phyloP scores from a whole-genome alignment of 1,140 invertebrate genomes.

The Drosophila pandora region DNA sequence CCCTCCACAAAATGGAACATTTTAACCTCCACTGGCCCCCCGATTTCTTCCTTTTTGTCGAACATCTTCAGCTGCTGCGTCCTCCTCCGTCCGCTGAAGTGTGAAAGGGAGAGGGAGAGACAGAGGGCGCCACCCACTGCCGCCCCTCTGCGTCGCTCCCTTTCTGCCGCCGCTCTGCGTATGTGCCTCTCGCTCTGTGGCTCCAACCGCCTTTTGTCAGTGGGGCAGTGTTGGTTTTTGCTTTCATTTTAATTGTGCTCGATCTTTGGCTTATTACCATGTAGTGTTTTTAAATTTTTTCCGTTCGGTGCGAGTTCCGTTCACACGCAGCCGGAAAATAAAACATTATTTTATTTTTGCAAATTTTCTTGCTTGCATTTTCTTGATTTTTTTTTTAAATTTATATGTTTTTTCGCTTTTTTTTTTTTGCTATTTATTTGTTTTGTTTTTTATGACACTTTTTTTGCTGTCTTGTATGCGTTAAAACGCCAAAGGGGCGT shows the following conservation, averaged over 20 bases:
- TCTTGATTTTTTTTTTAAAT: slow-evolving; percentile 1
- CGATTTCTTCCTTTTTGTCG: slow-evolving; percentile 23
- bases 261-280: slow-evolving; percentile 82
- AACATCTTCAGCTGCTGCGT: slow-evolving; percentile 32
- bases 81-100: slow-evolving; percentile 25
- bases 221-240: background rate
- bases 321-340: slow-evolving; percentile 70
- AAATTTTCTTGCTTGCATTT: background rate
- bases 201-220: slow-evolving; percentile 16
- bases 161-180: background rate
- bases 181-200: slow-evolving; percentile 15
- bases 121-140: slow-evolving; percentile 48
- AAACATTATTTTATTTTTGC: slow-evolving; percentile 29
- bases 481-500: slow-evolving; percentile 78
- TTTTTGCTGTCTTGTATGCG: slow-evolving; percentile 52
- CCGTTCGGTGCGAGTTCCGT: slow-evolving; percentile 48
- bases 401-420: slow-evolving; percentile 27
- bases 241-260: slow-evolving; percentile 62
- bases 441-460: slow-evolving; percentile 9
- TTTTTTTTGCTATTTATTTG: slow-evolving; percentile 7
- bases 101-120: slow-evolving; percentile 13
- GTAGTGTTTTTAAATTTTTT: slow-evolving; percentile 51
- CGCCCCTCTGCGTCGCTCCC: background rate
- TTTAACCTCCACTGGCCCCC: slow-evolving; percentile 13
- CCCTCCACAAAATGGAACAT: slow-evolving; percentile 14